phyloP scores from a whole-genome alignment of 1,140 invertebrate genomes.

The Drosophila tani region DNA sequence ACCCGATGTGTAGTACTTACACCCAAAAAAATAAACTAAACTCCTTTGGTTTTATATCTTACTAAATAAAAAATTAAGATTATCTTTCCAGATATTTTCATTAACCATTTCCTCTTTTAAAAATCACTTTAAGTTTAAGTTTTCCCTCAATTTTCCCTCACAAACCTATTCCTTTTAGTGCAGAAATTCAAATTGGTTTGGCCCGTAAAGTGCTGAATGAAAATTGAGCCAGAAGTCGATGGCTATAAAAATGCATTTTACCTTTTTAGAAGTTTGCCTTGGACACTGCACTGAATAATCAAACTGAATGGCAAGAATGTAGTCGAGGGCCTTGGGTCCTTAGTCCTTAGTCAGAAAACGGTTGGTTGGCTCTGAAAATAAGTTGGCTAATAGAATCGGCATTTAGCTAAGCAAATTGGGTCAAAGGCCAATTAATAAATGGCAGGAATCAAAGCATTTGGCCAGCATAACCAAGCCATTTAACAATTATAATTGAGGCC shows the following conservation, averaged over 20 bases:
- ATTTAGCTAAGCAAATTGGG: conserved; percentile 11
- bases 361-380: not conserved
- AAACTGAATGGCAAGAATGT: conserved; percentile 27
- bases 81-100: no score
- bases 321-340: conserved; percentile 1
- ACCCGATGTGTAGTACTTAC: conserved; percentile 6
- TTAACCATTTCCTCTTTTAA: no score
- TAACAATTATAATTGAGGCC: conserved; percentile 60
- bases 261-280: conserved; percentile 23
- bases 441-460: conserved; percentile 35
- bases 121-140: no score
- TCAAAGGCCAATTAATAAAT: conserved; percentile 47
- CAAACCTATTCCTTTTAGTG: not conserved
- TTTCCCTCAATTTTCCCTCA: no score
- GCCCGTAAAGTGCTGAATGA: conserved; percentile 20
- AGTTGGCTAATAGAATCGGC: conserved; percentile 19
- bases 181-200: conserved; percentile 29
- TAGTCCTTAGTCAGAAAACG: conserved; percentile 21
- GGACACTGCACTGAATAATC: conserved; percentile 31
- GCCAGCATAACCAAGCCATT: conserved; percentile 37
- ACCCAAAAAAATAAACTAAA: conserved; percentile 9
- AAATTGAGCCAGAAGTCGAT: conserved; percentile 25
- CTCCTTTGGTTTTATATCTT: not conserved
- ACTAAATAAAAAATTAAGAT: no score
- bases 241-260: conserved; percentile 50